Conservation (phyloP, 2,797 vertebrate genomes). For the Peromyscus nudipes region DNA sequence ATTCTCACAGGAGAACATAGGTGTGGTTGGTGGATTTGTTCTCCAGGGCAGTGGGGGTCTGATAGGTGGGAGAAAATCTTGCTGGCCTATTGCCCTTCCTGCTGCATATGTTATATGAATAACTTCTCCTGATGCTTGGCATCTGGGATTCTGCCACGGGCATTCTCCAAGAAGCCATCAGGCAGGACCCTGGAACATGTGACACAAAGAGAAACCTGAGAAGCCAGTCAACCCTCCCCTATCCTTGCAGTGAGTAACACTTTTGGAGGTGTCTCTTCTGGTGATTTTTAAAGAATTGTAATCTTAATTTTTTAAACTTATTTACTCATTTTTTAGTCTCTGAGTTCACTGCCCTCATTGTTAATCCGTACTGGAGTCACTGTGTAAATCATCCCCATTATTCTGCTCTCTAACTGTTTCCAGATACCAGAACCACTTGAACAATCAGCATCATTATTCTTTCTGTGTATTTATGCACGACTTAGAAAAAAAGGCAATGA, state of each 20-base stretch:
- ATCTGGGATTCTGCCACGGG: neutral
- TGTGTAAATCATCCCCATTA: neutral
- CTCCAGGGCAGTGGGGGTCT: neutral
- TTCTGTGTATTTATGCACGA: conserved; percentile 14
- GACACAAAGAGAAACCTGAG: neutral
- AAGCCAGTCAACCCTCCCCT: neutral
- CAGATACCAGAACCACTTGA: neutral
- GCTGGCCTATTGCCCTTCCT: neutral
- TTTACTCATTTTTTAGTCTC: neutral
- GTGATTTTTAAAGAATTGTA: neutral
- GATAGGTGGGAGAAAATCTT: neutral
- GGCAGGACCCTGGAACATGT: neutral
- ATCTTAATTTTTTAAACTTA: neutral
- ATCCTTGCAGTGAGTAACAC: neutral
- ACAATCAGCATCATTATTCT: neutral
- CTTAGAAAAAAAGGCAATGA: neutral
- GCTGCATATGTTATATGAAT: neutral
- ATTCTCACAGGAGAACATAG: neutral
- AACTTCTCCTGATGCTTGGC: neutral
- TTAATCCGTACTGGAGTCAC: neutral
- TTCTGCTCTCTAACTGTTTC: neutral
- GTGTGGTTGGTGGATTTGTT: neutral
- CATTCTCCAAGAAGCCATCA: neutral
- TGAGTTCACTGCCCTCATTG: neutral
- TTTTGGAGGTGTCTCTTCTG: neutral